These are phyloP conservation scores for Hirtodrosophila histrioides DNA, from an alignment of 2,888 invertebrate species.

Conservation along the genomic window DNA sequence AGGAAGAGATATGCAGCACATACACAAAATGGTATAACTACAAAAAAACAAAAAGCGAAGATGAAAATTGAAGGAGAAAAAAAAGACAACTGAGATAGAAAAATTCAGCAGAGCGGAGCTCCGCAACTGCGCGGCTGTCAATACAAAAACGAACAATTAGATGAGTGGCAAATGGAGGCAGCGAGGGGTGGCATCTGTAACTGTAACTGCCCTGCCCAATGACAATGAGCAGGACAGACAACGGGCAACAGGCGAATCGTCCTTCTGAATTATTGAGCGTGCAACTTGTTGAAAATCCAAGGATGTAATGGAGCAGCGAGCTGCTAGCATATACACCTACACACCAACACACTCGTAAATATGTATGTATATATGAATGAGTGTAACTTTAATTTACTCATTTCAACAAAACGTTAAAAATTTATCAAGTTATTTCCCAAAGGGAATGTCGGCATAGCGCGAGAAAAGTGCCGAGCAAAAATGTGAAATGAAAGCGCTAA, in stretches of 20 bases:
- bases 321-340: constrained; percentile 1
- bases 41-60: constrained; percentile 41
- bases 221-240: constrained; percentile 42
- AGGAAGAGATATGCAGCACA: constrained; percentile 28
- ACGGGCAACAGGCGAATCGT: constrained; percentile 66
- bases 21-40: constrained; percentile 37
- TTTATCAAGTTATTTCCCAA: constrained; percentile 65
- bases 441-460: constrained; percentile 41
- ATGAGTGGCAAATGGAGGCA: constrained; percentile 28
- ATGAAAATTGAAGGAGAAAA: constrained; percentile 17
- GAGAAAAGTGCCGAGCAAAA: constrained; percentile 20
- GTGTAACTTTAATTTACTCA: constrained; percentile 68
- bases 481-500: constrained; percentile 42
- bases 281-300: constrained; percentile 75
- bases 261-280: constrained; percentile 75
- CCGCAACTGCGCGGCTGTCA: constrained; percentile 73
- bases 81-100: constrained; percentile 56
- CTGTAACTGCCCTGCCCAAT: constrained; percentile 48
- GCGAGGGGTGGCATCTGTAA: background rate
- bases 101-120: constrained; percentile 65
- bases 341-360: constrained; percentile 1
- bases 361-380: constrained; percentile 14
- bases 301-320: constrained; percentile 46
- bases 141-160: constrained; percentile 73
- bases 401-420: constrained; percentile 65